Percentiles rank a stretch among this genome's conserved stretches.
Evolutionary conservation across 2,113 vertebrate species (phyloP).

Genomic region (Excalfactoria chinensis): DNA sequence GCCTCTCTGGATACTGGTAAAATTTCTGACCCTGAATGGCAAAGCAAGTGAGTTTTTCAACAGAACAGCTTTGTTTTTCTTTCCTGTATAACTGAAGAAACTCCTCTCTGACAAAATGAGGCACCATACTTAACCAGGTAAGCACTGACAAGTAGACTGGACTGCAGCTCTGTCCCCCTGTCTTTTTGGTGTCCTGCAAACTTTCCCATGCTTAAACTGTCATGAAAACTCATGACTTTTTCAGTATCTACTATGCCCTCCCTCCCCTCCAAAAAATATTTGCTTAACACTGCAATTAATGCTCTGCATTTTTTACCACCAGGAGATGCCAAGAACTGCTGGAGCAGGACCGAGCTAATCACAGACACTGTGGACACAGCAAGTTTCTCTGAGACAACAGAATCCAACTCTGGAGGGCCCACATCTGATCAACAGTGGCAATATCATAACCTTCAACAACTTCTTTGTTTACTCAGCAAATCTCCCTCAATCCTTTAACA

Average conservation of each 20-base stretch:
- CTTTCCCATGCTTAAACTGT: slow-evolving; percentile 45
- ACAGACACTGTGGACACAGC: background rate
- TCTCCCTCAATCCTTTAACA: slow-evolving; percentile 66
- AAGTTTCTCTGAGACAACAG: background rate
- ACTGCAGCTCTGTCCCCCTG: slow-evolving; percentile 27
- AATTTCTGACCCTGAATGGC: background rate
- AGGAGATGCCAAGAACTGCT: background rate
- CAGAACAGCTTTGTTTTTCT: background rate
- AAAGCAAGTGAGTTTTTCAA: slow-evolving; percentile 10
- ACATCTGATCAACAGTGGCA: slow-evolving; percentile 32
- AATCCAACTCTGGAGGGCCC: background rate
- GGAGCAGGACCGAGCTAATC: background rate
- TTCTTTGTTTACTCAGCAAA: slow-evolving; percentile 67
- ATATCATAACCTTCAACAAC: slow-evolving; percentile 67
- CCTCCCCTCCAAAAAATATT: background rate
- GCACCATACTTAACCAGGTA: rapidly evolving
- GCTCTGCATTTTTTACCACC: background rate
- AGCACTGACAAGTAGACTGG: background rate
- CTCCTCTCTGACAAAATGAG: background rate
- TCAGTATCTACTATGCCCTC: background rate
- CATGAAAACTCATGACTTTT: background rate
- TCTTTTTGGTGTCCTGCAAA: slow-evolving; percentile 39
- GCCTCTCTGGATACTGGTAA: background rate
- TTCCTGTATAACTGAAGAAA: background rate
- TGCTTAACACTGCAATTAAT: background rate